Conservation (phyloP, 2,113 vertebrate genomes). For the Alosa alosa region DNA sequence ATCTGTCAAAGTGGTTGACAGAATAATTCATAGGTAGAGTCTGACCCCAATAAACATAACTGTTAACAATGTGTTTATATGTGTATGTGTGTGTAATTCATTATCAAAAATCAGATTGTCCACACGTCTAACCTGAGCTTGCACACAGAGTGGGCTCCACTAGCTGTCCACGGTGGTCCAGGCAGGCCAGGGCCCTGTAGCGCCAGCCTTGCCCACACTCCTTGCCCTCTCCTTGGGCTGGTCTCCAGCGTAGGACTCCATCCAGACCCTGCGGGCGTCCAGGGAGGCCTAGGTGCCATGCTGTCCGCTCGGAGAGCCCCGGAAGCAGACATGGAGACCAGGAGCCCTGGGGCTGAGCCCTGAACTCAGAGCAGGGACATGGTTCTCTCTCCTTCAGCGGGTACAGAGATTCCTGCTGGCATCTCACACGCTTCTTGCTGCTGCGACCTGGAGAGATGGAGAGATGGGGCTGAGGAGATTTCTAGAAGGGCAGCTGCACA, state of each 20-base stretch:
- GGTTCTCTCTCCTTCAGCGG: slow-evolving; percentile 65
- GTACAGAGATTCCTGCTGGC: slow-evolving; percentile 73
- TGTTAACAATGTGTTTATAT: too few species aligned
- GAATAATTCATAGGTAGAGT: too few species aligned
- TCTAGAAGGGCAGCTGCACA: too few species aligned
- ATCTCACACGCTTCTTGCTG: slow-evolving; percentile 82
- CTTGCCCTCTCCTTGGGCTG: slow-evolving; percentile 41
- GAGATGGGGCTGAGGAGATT: background rate
- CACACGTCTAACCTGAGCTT: slow-evolving; percentile 32
- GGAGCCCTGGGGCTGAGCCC: slow-evolving; percentile 74
- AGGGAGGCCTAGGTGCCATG: slow-evolving; percentile 24
- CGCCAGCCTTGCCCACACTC: slow-evolving; percentile 76
- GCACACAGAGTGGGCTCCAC: slow-evolving; percentile 71
- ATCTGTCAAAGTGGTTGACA: too few species aligned
- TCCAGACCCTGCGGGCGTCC: slow-evolving; percentile 38
- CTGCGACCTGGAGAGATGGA: slow-evolving; percentile 66
- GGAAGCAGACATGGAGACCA: slow-evolving; percentile 81
- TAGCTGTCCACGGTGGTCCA: slow-evolving; percentile 66
- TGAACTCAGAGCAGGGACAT: slow-evolving; percentile 65
- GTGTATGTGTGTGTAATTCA: too few species aligned
- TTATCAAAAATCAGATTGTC: too few species aligned
- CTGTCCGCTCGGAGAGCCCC: slow-evolving; percentile 33
- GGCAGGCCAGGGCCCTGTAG: slow-evolving; percentile 41
- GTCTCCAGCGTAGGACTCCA: slow-evolving; percentile 37
- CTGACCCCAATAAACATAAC: too few species aligned